These are phyloP conservation scores for Megaceryle maxima DNA, from an alignment of 2,113 vertebrate species.

Conservation along the genomic window DNA sequence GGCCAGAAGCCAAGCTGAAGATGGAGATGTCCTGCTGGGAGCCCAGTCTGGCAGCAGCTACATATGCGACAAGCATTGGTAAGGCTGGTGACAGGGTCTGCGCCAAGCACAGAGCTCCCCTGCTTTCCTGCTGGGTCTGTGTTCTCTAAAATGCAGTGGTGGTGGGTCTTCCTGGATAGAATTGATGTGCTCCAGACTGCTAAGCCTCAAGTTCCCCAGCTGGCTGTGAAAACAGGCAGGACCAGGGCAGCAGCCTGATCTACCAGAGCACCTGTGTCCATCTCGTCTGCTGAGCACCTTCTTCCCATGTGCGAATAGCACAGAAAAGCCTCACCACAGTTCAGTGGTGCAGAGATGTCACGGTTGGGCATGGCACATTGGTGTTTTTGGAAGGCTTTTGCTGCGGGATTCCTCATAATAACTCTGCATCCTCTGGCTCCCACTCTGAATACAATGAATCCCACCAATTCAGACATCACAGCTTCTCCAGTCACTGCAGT, in stretches of 20 bases:
- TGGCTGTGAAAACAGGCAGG: neutral
- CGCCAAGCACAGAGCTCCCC: neutral
- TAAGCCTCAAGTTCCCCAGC: neutral
- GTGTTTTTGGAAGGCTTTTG: neutral
- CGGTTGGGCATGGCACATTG: neutral
- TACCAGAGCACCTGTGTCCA: fast-evolving
- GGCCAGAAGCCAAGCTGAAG: neutral
- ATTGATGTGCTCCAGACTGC: neutral
- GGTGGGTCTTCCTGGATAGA: neutral
- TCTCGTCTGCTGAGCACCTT: neutral
- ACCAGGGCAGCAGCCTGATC: neutral
- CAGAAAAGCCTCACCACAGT: neutral
- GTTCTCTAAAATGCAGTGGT: neutral
- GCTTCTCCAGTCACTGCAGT: neutral
- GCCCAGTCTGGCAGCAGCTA: neutral
- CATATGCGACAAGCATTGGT: neutral
- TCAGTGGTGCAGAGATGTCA: neutral
- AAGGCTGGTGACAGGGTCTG: neutral
- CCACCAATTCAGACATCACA: neutral
- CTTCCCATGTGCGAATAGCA: fast-evolving
- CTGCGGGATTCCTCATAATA: neutral
- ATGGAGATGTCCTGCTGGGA: neutral
- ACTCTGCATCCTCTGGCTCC: neutral
- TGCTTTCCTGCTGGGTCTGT: neutral
- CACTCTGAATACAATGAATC: neutral